Conservation (phyloP, 2,797 vertebrate genomes). For the Eurystomus glaucurus region DNA sequence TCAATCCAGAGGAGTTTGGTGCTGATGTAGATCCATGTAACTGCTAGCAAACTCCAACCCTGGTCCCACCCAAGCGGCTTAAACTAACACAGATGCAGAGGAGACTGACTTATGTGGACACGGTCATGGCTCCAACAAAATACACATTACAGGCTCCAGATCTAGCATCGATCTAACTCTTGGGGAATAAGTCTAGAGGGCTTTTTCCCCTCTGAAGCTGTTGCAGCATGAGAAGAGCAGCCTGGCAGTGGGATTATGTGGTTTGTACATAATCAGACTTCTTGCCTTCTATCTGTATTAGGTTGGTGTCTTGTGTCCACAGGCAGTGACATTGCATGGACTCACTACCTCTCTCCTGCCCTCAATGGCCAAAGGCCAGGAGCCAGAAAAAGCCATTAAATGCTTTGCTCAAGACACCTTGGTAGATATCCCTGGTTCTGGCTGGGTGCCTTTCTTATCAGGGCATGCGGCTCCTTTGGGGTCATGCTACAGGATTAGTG, state of each 20-base stretch:
- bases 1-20: not conserved
- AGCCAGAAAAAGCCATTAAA: not conserved
- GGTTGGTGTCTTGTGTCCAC: accelerated
- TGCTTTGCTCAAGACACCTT: not conserved
- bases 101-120: not conserved
- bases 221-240: not conserved
- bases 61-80: not conserved
- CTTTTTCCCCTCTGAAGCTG: not conserved
- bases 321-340: not conserved
- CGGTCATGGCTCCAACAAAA: not conserved
- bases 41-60: not conserved
- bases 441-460: not conserved
- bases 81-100: not conserved
- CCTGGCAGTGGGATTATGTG: not conserved
- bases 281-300: not conserved
- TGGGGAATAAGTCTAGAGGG: not conserved
- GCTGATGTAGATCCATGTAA: not conserved
- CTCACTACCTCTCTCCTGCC: not conserved
- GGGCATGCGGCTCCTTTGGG: not conserved
- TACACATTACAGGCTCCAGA: not conserved
- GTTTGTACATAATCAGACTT: not conserved
- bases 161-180: not conserved
- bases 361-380: not conserved
- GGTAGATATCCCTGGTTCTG: not conserved
- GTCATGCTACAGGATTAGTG: not conserved